phyloP scores from a whole-genome alignment of 2,888 invertebrate species.

The Clepsis dumicolana region DNA sequence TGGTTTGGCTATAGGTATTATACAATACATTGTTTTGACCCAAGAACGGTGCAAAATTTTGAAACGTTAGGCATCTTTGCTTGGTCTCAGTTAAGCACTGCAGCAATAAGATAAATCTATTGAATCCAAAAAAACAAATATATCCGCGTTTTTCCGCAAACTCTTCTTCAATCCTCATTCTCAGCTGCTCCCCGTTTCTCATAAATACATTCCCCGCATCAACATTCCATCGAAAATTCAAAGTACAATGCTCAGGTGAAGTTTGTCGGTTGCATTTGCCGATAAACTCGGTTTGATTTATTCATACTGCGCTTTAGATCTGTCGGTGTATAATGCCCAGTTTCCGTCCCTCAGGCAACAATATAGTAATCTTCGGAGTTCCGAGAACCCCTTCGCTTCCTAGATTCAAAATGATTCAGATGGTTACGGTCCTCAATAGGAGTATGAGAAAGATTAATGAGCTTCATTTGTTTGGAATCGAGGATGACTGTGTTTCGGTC shows the following conservation, averaged over 20 bases:
- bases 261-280: conserved; percentile 4
- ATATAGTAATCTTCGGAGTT: conserved; percentile 11
- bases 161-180: not conserved
- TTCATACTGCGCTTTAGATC: conserved; percentile 9
- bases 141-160: not conserved
- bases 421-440: conserved; percentile 7
- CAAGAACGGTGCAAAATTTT: too few species aligned
- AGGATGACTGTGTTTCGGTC: conserved; percentile 17
- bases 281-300: conserved; percentile 22
- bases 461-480: conserved; percentile 5
- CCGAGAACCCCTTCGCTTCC: conserved; percentile 21
- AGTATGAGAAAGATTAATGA: conserved; percentile 28
- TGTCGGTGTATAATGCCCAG: conserved; percentile 28
- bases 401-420: conserved; percentile 33
- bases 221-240: conserved; percentile 4
- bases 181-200: not conserved
- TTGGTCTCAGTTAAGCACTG: too few species aligned
- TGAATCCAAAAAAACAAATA: not conserved
- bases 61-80: too few species aligned
- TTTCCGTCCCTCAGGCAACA: conserved; percentile 23
- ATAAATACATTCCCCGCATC: not conserved
- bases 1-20: not conserved
- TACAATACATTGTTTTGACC: not conserved
- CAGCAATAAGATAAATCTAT: not conserved
- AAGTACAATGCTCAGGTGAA: conserved; percentile 14